Base-by-base conservation (phyloP, 2,797 vertebrate genomes). In the Gallirallus australis region DNA sequence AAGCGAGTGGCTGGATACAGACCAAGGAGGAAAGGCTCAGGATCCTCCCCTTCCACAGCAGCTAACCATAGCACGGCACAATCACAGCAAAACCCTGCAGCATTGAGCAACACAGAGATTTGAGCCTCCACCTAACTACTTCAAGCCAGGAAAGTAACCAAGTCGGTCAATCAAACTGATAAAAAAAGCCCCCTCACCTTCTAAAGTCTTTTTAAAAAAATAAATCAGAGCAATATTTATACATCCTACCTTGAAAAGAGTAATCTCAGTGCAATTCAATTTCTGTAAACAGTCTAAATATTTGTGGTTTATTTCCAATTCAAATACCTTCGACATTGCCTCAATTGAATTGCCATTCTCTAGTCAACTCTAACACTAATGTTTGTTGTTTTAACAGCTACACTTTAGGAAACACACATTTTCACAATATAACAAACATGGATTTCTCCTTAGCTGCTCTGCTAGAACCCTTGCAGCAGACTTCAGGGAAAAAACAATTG, bases 401-500 rank as follows among this genome's bases (percentile, higher is more conserved):
- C 90, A 47, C 68, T 94, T 93, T 39, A 94, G 77, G 35, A 96
- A 95, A 92, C 0, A 21, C 88, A 91, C 80, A 57, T 94, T 94
- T 90, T 73, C 92, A 52, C 81, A 70, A 71, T 68, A 31, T 54
- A 90, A 91, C 59, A 88, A 91, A 89, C 90, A 50, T 1, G 12
- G 80, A 68, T 82, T 70, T 60, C 85, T 94, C 70, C 73, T 60
- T 35, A 90, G 83, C 90, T 89, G 53, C 82, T 90, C 77, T 45
- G 69, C 70, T n/a, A 86, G 77, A 95, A 90, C 24, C 80, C 89
- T 70, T 21, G 37, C 80, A 96, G 85, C 80, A 94, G 82, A 88
- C 96, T 85, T 94, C 2, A 90, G 93, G 95, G 90, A 80, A 91
- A 96, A 95, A 92, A 70, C 88, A 94, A 97, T 93, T 95, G 93